phyloP scores from a whole-genome alignment of 2,797 vertebrate genomes.

The Notoglanidium macrostoma region DNA sequence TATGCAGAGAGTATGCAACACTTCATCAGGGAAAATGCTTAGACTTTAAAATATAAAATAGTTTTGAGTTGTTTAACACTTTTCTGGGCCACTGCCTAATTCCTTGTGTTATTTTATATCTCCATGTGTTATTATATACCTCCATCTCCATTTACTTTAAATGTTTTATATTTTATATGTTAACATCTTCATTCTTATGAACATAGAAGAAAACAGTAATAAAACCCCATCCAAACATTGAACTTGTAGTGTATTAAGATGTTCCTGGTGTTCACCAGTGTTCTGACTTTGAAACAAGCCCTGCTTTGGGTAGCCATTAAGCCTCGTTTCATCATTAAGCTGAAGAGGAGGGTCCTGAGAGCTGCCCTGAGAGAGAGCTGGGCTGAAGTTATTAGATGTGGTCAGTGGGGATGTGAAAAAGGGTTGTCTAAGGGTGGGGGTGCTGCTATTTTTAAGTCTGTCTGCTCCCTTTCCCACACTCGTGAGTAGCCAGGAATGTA shows the following conservation, averaged over 20 bases:
- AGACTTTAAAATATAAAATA: not conserved
- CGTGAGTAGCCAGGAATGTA: slow-evolving; percentile 40
- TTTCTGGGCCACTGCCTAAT: not conserved
- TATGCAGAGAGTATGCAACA: not conserved
- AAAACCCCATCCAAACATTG: not conserved
- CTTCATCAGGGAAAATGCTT: not conserved
- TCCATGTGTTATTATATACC: too few relatives aligned
- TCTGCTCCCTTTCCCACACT: slow-evolving; percentile 56
- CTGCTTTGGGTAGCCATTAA: slow-evolving; percentile 11
- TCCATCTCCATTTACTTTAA: too few relatives aligned
- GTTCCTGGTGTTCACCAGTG: not conserved
- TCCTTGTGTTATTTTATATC: too few relatives aligned
- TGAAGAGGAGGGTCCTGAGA: slow-evolving; percentile 31
- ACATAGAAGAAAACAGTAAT: not conserved
- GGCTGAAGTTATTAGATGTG: slow-evolving; percentile 52
- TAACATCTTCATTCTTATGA: not conserved
- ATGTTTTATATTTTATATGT: too few relatives aligned
- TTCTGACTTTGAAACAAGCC: not conserved
- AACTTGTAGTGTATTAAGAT: not conserved
- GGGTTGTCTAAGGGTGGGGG: slow-evolving; percentile 43
- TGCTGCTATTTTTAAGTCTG: slow-evolving; percentile 53
- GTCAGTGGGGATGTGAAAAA: slow-evolving; percentile 49
- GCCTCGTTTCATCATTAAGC: slow-evolving; percentile 25
- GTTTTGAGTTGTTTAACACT: too few relatives aligned
- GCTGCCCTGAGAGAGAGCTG: slow-evolving; percentile 24